Base-by-base conservation (phyloP, 2,888 invertebrate species). In the Augochlorella aurata region DNA sequence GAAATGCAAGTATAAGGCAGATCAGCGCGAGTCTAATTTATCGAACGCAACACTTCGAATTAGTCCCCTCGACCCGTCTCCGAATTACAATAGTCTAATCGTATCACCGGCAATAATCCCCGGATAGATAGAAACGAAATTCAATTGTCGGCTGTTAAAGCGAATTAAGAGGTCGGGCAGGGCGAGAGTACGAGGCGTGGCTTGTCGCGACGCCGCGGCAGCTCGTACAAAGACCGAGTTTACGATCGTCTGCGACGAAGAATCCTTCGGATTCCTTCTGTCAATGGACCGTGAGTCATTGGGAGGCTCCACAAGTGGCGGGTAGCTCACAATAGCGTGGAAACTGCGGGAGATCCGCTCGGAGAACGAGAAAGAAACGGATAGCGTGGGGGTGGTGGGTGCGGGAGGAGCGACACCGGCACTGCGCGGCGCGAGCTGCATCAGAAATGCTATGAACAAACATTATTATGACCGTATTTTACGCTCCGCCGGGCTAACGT, bases 401-500 rank as follows among this genome's bases (percentile, higher is more conserved):
- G 66, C 74, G 4, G 38, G 38, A 38, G 4, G 5, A 69, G 71
- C 74, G 65, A 79, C 70, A 73, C 50, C 63, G 63, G 63, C 29
- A 38, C 63, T 16, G 63, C 50, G 0, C 72, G 63, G 44, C 16
- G 79, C 63, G 66, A 16, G 63, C 58, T 63, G 80, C 81, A 83
- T 83, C 81, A 80, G 80, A 84, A 84, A 84, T 81, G 67, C 74
- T 76, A 79, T 54, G 80, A 84, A 84, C 87, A 85, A 89, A 89
- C 88, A 87, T 89, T 90, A 89, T 91, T 90, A 90, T 87, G 87
- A 78, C 82, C 83, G 85, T 88, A 90, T 91, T 92, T 91, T 88
- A 91, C 87, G 89, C 89, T 82, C 83, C 83, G 88, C 74, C 81
- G 83, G 82, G 84, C 84, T 88, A 88, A 89, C 89, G 88, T 88